Evolutionary conservation across 2,888 invertebrate genomes (phyloP), one percentile per base, ranked within the genome.

Genomic region (Danaus chrysippus): DNA sequence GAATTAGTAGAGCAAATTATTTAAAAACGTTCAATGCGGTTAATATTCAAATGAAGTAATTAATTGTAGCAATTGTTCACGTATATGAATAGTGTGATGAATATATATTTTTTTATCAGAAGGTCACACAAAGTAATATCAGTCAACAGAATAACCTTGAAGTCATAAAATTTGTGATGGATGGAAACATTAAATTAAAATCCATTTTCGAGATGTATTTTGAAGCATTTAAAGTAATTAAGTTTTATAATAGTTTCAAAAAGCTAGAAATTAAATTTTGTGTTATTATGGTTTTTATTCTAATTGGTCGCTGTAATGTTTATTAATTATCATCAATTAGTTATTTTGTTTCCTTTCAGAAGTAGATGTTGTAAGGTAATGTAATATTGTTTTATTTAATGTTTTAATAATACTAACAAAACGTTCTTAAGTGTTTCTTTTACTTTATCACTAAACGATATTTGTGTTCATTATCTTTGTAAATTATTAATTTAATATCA

Each of bases 1-100:
- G 23, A 34, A 34, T 34, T 3, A 34, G 23, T 5, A 34, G 23
- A 34, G 23, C 23, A 34, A 34, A 34, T 34, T 34, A 8, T 8
- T 34, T 58, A 49, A 52, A 58, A 53, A 42, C 23, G 52, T 58
- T 58, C 23, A 6, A 23, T 23, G 23, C 3, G 23, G 2, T 23
- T 23, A 23, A 23, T 34, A 6, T 49, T 17, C 49, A 15, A 10
- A 9, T 10, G 11, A 15, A 17, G 17, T 49, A 17, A 17, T 17
- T 49, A 17, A 49, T 17, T 49, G 10, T 17, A 11, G 17, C 17
- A 34, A 34, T 34, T 34, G 23, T 5, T 34, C 23, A 34, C 17
- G 10, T 49, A 49, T 10, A 13, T n/a, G 9, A 17, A 17, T 10
- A 49, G 10, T 10, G 11, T n/a, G 49, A 49, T 49, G 17, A 49